A percentile compares a stretch with the other conserved stretches of the same genome.
Conservation (phyloP, 2,888 invertebrate species). For the Archips crataeganus region DNA sequence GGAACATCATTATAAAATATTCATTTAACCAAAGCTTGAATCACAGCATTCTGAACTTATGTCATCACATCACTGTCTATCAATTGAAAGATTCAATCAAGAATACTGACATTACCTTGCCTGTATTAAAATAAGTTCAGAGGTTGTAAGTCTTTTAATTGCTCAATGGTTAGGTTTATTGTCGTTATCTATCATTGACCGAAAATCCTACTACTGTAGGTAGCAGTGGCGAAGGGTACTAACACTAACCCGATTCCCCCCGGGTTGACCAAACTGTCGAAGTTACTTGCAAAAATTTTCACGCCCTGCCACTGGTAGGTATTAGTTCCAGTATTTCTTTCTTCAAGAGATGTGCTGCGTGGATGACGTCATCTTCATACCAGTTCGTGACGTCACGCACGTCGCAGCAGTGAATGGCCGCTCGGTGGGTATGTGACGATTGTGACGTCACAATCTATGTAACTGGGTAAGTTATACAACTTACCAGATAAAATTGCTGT, state of each 20-base stretch:
- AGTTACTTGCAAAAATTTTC: too few species aligned
- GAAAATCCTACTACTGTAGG: too few species aligned
- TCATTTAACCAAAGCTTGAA: not conserved
- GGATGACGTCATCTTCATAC: not conserved
- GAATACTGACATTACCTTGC: not conserved
- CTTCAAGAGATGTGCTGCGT: not conserved
- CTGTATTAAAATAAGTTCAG: not conserved
- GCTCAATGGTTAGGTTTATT: too few species aligned
- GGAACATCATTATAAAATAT: not conserved
- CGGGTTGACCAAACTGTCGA: too few species aligned
- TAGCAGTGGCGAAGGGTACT: too few species aligned
- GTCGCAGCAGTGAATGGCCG: conserved; percentile 1
- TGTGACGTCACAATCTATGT: not conserved
- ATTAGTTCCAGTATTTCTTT: not conserved
- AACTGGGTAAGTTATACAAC: not conserved
- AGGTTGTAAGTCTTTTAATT: not conserved
- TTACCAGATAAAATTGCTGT: not conserved
- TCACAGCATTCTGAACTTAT: conserved; percentile 2
- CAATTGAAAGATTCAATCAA: not conserved
- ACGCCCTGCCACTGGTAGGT: too few species aligned
- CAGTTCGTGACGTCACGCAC: not conserved
- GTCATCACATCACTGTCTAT: not conserved
- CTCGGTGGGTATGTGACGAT: conserved; percentile 8
- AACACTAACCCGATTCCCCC: too few species aligned
- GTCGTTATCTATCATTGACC: too few species aligned